Evolutionary conservation across 2,888 invertebrate species (phyloP).

Genomic region (Scaptodrosophila latifasciaeformis): DNA sequence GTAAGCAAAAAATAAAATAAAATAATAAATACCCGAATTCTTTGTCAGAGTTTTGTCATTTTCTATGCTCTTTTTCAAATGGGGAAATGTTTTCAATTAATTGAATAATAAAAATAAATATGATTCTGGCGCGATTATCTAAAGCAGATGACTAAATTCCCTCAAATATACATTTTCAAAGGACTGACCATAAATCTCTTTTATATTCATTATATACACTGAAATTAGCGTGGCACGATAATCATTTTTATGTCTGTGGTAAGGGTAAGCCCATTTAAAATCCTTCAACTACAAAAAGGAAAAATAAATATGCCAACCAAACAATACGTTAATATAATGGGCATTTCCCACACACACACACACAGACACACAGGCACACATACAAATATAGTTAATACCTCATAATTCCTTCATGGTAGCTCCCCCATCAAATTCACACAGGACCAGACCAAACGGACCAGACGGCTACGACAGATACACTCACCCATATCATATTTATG

Average conservation of each 20-base stretch:
- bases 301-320: not conserved
- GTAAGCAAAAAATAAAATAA: no score
- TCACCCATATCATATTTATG: no score
- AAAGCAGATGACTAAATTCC: no score
- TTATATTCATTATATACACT: not conserved
- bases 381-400: conserved; percentile 43
- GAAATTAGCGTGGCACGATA: conserved; percentile 1
- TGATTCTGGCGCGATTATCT: no score
- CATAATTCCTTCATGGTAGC: conserved; percentile 58
- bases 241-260: not conserved
- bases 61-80: not conserved
- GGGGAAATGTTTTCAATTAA: not conserved
- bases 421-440: conserved; percentile 4
- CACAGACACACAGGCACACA: no score
- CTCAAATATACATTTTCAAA: no score
- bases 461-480: no score
- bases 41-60: no score
- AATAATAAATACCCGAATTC: no score
- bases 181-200: no score
- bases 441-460: not conserved
- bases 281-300: not conserved
- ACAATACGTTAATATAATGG: conserved; percentile 7
- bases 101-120: no score
- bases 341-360: conserved; percentile 6
- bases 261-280: conserved; percentile 6